Conservation (phyloP, 92 coral and sea anemone species). For the Chrysogorgia sp. region DNA sequence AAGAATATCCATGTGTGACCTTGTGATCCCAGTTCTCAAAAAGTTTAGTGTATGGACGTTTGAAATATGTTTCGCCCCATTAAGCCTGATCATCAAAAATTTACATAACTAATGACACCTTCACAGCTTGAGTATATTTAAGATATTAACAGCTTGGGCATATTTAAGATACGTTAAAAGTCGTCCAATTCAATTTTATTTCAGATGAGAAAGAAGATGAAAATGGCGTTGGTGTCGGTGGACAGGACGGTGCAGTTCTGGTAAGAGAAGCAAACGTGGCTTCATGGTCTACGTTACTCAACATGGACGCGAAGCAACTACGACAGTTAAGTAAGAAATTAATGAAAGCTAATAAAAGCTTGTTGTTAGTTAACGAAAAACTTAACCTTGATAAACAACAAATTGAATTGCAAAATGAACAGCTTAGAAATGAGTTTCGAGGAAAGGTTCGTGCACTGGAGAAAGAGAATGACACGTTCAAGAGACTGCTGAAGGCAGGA, state of each 20-base stretch:
- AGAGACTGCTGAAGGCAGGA: constrained; percentile 25
- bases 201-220: not conserved
- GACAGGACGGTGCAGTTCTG: not conserved
- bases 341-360: constrained; percentile 34
- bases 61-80: no score
- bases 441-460: constrained; percentile 57
- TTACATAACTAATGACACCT: no score
- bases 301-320: constrained; percentile 36
- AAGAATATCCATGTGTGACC: no score
- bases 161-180: not conserved
- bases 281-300: not conserved
- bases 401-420: constrained; percentile 11
- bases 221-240: not conserved
- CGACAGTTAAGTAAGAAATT: constrained; percentile 33
- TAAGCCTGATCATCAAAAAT: no score
- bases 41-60: no score
- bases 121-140: no score
- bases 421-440: constrained; percentile 54
- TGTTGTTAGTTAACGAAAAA: constrained; percentile 18
- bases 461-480: constrained; percentile 55
- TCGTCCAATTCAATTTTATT: not conserved
- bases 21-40: no score
- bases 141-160: no score
- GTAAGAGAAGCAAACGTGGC: not conserved
- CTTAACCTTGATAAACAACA: constrained; percentile 10